Conservation (phyloP, 1,140 invertebrate species). For the Penaeus indicus region DNA sequence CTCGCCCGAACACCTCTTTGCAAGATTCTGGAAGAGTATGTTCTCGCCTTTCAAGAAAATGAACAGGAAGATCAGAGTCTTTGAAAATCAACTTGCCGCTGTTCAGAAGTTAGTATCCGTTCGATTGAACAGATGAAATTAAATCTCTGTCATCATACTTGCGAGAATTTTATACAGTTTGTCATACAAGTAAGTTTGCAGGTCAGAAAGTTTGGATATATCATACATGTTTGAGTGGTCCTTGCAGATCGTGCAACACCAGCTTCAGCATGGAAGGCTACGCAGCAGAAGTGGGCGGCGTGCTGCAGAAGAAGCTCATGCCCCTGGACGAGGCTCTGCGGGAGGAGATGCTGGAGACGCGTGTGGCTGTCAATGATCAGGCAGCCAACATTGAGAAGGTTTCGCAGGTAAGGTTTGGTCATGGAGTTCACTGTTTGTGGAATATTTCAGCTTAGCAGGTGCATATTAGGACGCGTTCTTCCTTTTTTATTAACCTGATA, state of each 20-base stretch:
- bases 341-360: conserved; percentile 23
- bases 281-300: conserved; percentile 9
- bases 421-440: background rate
- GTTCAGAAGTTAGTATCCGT: conserved; percentile 42
- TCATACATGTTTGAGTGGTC: background rate
- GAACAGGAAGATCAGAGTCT: conserved; percentile 48
- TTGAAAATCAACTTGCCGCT: conserved; percentile 50
- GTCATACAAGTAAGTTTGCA: background rate
- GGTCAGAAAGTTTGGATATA: background rate
- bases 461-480: too few species aligned
- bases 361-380: conserved; percentile 41
- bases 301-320: conserved; percentile 15
- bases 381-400: conserved; percentile 39
- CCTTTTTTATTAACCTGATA: too few species aligned
- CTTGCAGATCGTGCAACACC: conserved; percentile 46
- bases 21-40: conserved; percentile 61
- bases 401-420: conserved; percentile 25
- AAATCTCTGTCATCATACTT: too few species aligned
- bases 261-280: background rate
- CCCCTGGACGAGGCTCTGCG: conserved; percentile 34
- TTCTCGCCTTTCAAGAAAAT: conserved; percentile 65
- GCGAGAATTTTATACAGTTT: too few species aligned
- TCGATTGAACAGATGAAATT: too few species aligned
- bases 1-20: conserved; percentile 55
- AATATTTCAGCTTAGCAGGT: background rate